Conservation (phyloP, 2,888 invertebrate genomes). For the Masnerella sp. region DNA sequence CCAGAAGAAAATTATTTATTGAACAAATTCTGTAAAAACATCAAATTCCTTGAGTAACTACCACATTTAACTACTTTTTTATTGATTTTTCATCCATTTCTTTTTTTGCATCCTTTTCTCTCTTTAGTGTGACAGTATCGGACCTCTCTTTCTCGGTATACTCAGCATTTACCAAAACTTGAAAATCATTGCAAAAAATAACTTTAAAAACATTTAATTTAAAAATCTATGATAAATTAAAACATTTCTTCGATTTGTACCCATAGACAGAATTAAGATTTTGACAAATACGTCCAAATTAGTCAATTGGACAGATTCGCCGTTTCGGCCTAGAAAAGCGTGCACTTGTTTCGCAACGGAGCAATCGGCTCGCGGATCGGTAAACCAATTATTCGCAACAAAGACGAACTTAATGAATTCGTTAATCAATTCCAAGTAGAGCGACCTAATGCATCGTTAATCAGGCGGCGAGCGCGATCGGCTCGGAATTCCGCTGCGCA, state of each 20-base stretch:
- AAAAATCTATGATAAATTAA: no score
- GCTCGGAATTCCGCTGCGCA: slow-evolving; percentile 69
- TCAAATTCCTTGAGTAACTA: no score
- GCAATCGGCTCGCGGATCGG: slow-evolving; percentile 23
- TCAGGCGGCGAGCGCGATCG: slow-evolving; percentile 59
- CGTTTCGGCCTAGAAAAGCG: slow-evolving; percentile 8
- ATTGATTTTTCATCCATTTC: no score
- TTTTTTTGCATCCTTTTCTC: no score
- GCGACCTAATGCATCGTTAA: slow-evolving; percentile 58
- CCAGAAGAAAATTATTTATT: no score
- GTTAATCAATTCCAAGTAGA: slow-evolving; percentile 53
- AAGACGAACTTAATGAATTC: slow-evolving; percentile 52
- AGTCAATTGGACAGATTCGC: slow-evolving; percentile 5
- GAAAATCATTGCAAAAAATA: neutral
- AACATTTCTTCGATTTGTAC: no score
- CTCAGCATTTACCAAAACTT: no score
- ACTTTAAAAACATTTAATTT: neutral
- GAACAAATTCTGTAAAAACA: no score
- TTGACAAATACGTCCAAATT: slow-evolving; percentile 8
- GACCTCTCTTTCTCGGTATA: no score
- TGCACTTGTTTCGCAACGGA: slow-evolving; percentile 23
- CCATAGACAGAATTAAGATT: slow-evolving; percentile 3
- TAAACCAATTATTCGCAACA: slow-evolving; percentile 44
- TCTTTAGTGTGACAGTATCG: no score
- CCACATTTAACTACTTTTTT: no score